phyloP scores from a whole-genome alignment of 2,113 vertebrate genomes.

The Gasterosteus nipponicus region DNA sequence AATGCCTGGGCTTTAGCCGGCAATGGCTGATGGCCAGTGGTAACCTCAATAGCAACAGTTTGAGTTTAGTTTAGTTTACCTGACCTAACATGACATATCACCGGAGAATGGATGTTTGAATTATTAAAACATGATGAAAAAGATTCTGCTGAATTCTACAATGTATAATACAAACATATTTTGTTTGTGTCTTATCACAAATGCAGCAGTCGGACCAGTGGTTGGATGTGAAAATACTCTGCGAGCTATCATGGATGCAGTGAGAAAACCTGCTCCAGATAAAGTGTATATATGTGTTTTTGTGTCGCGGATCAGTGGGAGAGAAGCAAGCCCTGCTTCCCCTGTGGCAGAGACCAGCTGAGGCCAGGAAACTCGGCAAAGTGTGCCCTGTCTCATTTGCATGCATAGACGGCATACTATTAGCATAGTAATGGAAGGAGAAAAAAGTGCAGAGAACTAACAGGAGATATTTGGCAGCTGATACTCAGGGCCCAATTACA shows the following conservation, averaged over 20 bases:
- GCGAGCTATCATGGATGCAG: neutral
- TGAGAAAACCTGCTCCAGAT: slow-evolving; percentile 29
- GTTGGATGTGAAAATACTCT: neutral
- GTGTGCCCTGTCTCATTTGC: slow-evolving; percentile 61
- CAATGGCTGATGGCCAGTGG: too few relatives aligned
- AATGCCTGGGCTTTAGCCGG: too few relatives aligned
- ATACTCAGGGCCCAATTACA: slow-evolving; percentile 77
- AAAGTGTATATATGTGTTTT: slow-evolving; percentile 23
- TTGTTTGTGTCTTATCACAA: too few relatives aligned
- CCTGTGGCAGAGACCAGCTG: slow-evolving; percentile 50
- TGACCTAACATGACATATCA: too few relatives aligned
- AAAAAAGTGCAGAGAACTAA: slow-evolving; percentile 56
- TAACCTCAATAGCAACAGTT: too few relatives aligned
- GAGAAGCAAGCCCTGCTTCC: slow-evolving; percentile 29
- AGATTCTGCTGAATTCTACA: too few relatives aligned
- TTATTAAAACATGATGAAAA: too few relatives aligned
- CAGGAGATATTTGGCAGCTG: slow-evolving; percentile 73
- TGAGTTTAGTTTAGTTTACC: too few relatives aligned
- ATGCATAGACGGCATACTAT: slow-evolving; percentile 67
- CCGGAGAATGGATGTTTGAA: too few relatives aligned
- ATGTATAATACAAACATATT: too few relatives aligned
- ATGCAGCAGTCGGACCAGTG: neutral
- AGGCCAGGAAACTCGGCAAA: slow-evolving; percentile 60
- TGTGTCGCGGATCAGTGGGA: slow-evolving; percentile 37
- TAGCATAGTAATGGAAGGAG: slow-evolving; percentile 67